Percentiles rank a stretch among this genome's conserved stretches.
Evolutionary conservation across 2,797 vertebrate species (phyloP).

Genomic region (Pelodytes ibericus): DNA sequence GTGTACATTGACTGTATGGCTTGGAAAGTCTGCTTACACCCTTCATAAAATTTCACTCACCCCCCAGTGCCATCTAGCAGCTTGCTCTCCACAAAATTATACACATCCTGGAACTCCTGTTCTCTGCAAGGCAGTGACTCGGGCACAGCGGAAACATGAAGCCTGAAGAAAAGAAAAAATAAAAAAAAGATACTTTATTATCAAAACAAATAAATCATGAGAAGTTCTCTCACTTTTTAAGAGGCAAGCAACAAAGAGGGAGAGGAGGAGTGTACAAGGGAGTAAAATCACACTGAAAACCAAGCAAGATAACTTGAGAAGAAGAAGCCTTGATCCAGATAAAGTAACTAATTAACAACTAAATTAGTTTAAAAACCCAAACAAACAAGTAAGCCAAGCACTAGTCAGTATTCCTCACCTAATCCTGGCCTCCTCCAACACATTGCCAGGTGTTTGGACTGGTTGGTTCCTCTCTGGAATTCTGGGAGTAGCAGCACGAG

Average conservation of each 20-base stretch:
- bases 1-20: too few species aligned
- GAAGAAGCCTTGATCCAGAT: too few species aligned
- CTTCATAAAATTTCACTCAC: constrained; percentile 79
- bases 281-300: too few species aligned
- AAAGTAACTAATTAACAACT: too few species aligned
- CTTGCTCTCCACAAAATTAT: constrained; percentile 95
- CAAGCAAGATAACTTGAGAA: too few species aligned
- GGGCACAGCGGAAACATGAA: constrained; percentile 90
- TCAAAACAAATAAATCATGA: not conserved
- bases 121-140: constrained; percentile 94
- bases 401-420: constrained; percentile 82
- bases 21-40: too few species aligned
- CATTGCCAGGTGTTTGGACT: constrained; percentile 75
- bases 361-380: too few species aligned
- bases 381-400: too few species aligned
- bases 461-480: constrained; percentile 81
- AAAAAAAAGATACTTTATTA: too few species aligned
- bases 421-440: constrained; percentile 85
- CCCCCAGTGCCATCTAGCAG: constrained; percentile 89
- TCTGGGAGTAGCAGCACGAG: constrained; percentile 76
- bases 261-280: too few species aligned
- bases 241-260: not conserved
- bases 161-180: constrained; percentile 66
- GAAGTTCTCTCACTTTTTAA: not conserved
- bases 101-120: constrained; percentile 94